Evolutionary conservation across 2,797 vertebrate species (phyloP), one percentile per base, ranked within the genome.

Genomic region (Gastrophryne carolinensis): DNA sequence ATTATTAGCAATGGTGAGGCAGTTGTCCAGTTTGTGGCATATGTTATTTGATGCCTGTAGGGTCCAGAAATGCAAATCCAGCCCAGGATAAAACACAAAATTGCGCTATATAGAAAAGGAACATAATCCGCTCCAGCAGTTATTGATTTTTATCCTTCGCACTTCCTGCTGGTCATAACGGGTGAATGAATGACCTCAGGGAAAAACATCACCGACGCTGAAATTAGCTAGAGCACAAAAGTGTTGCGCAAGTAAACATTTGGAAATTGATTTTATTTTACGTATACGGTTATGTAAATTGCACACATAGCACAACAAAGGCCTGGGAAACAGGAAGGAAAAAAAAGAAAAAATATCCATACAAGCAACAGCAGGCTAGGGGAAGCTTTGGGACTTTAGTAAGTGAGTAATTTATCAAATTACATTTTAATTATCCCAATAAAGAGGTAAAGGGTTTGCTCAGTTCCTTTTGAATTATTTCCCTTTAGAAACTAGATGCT

Each of bases 201-300:
- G 26, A 24, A 34, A 13, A 32, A 10, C 3, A 58, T 2, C 24
- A 54, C 5, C 26, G 21, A 23, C n/a, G n/a, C 3, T 19, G 7
- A 21, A 32, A 35, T 60, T 60, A 34, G 13, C 9, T 37, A 34
- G 9, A 21, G 19, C 34, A 41, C 12, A 21, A 24, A 27, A 69
- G 24, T 23, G 19, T 71, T 71, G 58, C 49, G 68, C n/a, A 49
- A 52, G 1, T 15, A 2, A 13, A 17, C 32, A 29, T 23, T 23
- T 29, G 70, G 4, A 32, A 39, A 71, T 47, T 35, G 4, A 47
- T 44, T 60, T n/a, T n/a, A n/a, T n/a, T 29, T 72, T 73, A 32
- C 9, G 49, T 41, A 54, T 32, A 10, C 3, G 24, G 5, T 44
- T 56, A 64, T 73, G 15, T 24, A 54, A 73, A 64, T 54, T 29